These are phyloP conservation scores for Tortrix viridana DNA, from an alignment of 2,888 invertebrate species.

Conservation along the genomic window DNA sequence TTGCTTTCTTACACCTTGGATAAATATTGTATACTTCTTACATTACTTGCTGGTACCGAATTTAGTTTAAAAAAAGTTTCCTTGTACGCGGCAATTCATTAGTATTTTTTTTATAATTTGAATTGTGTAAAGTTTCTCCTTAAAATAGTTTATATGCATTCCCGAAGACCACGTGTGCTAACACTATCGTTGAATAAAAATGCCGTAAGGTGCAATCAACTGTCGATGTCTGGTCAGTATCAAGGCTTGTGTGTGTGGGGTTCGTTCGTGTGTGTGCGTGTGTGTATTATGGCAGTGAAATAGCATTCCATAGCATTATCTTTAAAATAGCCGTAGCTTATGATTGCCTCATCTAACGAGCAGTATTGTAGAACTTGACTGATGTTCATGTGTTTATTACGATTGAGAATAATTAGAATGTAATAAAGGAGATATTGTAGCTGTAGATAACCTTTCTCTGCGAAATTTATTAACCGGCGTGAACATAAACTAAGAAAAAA, in stretches of 20 bases:
- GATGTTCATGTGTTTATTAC: slow-evolving; percentile 14
- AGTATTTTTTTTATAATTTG: slow-evolving; percentile 29
- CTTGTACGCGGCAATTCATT: too few species aligned
- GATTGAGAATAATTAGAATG: background rate
- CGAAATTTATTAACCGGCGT: too few species aligned
- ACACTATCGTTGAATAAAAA: slow-evolving; percentile 64
- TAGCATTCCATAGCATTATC: slow-evolving; percentile 48
- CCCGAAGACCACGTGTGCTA: slow-evolving; percentile 40
- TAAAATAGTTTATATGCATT: slow-evolving; percentile 34
- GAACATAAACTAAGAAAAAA: too few species aligned
- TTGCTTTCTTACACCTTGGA: too few species aligned
- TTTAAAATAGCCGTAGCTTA: slow-evolving; percentile 28
- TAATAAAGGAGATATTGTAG: too few species aligned
- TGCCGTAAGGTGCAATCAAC: slow-evolving; percentile 56
- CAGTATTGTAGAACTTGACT: slow-evolving; percentile 9
- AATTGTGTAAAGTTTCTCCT: slow-evolving; percentile 23
- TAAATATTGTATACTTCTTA: too few species aligned
- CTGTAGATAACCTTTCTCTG: too few species aligned
- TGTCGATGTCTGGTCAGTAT: slow-evolving; percentile 55
- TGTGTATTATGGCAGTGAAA: slow-evolving; percentile 47
- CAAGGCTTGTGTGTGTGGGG: slow-evolving; percentile 45
- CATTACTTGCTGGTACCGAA: too few species aligned
- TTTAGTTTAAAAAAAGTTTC: too few species aligned
- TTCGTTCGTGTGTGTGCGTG: slow-evolving; percentile 12
- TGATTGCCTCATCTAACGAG: slow-evolving; percentile 17